Base-by-base conservation (phyloP, 2,113 vertebrate genomes). In the Festucalex cinctus region DNA sequence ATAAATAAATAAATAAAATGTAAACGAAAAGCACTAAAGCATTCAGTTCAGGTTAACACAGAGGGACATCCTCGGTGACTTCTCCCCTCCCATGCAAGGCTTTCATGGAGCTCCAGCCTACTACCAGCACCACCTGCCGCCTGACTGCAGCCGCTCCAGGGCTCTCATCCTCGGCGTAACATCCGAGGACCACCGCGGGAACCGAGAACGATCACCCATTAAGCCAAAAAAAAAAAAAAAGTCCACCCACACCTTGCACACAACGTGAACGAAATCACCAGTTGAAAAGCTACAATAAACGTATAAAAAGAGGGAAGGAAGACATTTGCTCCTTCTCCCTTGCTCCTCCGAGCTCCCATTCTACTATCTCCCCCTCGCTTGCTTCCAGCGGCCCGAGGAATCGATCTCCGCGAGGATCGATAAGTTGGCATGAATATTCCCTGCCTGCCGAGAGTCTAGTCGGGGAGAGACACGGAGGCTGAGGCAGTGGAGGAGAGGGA, bases 391-490 rank as follows among this genome's bases (percentile, higher is more conserved):
- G 92, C 90, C 88, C 39, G 90, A 84, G 80, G 90, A 93, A 93
- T 93, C 92, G 92, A 93, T 93, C 91, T 91, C 90, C 85, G 70
- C 88, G 36, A 88, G 85, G 91, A 92, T 93, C 92, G 90, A 93
- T 93, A 93, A 91, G 87, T 91, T 92, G 88, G 88, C 91, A 93
- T 93, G 92, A 93, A 93, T 93, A 93, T 93, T 92, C 91, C 91
- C 91, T 89, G 91, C 88, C 90, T 90, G 88, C 88, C 89, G 91
- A 89, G 89, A 88, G 90, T 88, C 87, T 90, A 91, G 90, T 91
- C 85, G 88, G 91, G 91, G 90, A 90, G 91, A 92, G 91, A 91
- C 54, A 3, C 89, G 87, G 92, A 89, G 89, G 84, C 81, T 88
- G 72, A 86, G 88, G 81, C 85, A 90, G 89, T 71, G 88, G 84